Percentiles rank a stretch among this genome's conserved stretches.
Conservation (phyloP, 2,113 vertebrate species). For the Poeciliopsis occidentalis region DNA sequence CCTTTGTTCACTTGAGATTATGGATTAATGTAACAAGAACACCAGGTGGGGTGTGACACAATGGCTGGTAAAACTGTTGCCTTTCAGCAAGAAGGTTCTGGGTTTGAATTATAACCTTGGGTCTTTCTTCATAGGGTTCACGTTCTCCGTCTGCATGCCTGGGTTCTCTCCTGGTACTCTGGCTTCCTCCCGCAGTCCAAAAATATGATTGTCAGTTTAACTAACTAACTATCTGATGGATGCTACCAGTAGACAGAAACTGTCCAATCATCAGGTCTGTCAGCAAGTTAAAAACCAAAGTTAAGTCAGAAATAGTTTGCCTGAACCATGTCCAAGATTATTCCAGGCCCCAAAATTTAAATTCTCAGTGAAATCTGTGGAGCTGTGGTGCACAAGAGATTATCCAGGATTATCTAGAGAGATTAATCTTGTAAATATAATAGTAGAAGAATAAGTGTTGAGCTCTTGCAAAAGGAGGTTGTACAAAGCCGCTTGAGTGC, state of each 20-base stretch:
- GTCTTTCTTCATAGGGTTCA: no score
- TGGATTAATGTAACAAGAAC: no score
- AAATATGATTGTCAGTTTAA: no score
- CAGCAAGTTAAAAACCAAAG: neutral
- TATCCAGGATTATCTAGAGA: neutral
- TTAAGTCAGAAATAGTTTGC: neutral
- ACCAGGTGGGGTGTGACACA: no score
- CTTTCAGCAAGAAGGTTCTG: no score
- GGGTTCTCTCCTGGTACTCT: no score
- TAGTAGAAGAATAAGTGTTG: neutral
- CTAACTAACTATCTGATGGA: neutral
- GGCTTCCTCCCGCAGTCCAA: no score
- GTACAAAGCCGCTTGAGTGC: neutral
- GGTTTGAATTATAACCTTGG: no score
- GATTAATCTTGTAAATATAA: neutral
- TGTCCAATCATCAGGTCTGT: neutral
- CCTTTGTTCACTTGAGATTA: no score
- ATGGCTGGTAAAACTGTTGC: no score
- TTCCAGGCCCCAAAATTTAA: neutral
- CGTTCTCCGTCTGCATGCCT: no score
- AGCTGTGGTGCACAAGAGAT: neutral
- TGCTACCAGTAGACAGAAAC: neutral
- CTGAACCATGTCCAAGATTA: neutral
- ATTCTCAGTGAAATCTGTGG: neutral
- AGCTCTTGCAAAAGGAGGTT: neutral